Evolutionary conservation across 2,113 vertebrate species (phyloP).

Genomic region (Calonectris borealis): DNA sequence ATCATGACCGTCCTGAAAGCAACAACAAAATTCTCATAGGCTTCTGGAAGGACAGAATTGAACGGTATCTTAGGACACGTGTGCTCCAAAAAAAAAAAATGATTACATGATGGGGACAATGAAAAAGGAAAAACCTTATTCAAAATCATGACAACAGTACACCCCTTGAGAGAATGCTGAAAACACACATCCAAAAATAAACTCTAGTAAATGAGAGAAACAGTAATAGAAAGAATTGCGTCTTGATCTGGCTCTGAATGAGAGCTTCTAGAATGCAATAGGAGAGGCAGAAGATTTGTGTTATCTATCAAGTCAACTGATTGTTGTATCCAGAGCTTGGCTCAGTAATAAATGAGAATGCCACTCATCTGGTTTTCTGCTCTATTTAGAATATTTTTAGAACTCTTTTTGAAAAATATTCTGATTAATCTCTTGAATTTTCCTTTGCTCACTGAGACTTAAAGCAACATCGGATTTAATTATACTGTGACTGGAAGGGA

Average conservation of each 20-base stretch:
- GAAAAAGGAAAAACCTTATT: neutral
- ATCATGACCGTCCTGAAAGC: neutral
- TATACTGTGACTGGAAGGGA: conserved; percentile 40
- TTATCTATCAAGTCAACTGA: conserved; percentile 42
- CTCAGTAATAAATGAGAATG: conserved; percentile 32
- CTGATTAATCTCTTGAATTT: conserved; percentile 58
- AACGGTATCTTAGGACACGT: neutral
- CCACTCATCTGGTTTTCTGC: conserved; percentile 40
- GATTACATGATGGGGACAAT: neutral
- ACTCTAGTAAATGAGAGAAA: neutral
- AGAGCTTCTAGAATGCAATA: neutral
- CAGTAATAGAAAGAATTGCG: neutral
- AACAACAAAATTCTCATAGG: neutral
- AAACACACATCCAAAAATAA: conserved; percentile 16
- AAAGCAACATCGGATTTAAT: conserved; percentile 36
- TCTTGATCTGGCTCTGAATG: conserved; percentile 25
- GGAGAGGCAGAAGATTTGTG: neutral
- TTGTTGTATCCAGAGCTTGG: conserved; percentile 20
- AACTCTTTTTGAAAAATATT: conserved; percentile 1
- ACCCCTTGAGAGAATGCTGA: neutral
- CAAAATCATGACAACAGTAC: neutral
- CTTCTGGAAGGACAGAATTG: neutral
- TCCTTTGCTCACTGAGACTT: conserved; percentile 13
- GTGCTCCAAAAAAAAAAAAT: neutral
- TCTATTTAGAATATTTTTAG: conserved; percentile 58